Conservation (phyloP, 1,140 invertebrate species). For the Popillia japonica region DNA sequence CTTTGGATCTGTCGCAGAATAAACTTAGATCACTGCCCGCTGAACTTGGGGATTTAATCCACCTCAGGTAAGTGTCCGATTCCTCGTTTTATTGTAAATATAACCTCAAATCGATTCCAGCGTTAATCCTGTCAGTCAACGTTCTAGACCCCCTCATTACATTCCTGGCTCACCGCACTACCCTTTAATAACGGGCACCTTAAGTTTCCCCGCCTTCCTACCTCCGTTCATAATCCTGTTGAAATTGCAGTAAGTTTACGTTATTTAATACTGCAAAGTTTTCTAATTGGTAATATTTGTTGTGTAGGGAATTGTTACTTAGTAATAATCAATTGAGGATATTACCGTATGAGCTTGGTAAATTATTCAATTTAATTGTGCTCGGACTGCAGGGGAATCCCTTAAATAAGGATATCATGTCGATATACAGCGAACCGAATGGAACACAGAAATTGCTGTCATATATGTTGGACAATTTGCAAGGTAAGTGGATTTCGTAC, state of each 20-base stretch:
- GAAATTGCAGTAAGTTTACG: slow-evolving; percentile 29
- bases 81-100: not conserved
- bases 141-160: slow-evolving; percentile 7
- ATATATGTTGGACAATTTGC: slow-evolving; percentile 92
- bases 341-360: slow-evolving; percentile 96
- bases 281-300: not conserved
- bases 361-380: slow-evolving; percentile 94
- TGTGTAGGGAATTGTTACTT: slow-evolving; percentile 88
- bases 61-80: slow-evolving; percentile 74
- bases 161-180: slow-evolving; percentile 33
- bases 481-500: slow-evolving; percentile 73
- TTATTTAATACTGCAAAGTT: not conserved
- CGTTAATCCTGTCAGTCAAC: slow-evolving; percentile 38
- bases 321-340: slow-evolving; percentile 93
- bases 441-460: slow-evolving; percentile 93
- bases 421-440: slow-evolving; percentile 90
- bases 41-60: slow-evolving; percentile 94
- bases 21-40: slow-evolving; percentile 92
- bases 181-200: slow-evolving; percentile 1
- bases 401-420: slow-evolving; percentile 89
- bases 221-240: slow-evolving; percentile 28
- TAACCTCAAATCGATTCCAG: slow-evolving; percentile 19
- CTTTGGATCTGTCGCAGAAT: slow-evolving; percentile 92
- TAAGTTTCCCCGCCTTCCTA: slow-evolving; percentile 10
- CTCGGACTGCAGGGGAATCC: slow-evolving; percentile 94